Base-by-base conservation (phyloP, 2,797 vertebrate genomes). In the Molossus alvarezi region DNA sequence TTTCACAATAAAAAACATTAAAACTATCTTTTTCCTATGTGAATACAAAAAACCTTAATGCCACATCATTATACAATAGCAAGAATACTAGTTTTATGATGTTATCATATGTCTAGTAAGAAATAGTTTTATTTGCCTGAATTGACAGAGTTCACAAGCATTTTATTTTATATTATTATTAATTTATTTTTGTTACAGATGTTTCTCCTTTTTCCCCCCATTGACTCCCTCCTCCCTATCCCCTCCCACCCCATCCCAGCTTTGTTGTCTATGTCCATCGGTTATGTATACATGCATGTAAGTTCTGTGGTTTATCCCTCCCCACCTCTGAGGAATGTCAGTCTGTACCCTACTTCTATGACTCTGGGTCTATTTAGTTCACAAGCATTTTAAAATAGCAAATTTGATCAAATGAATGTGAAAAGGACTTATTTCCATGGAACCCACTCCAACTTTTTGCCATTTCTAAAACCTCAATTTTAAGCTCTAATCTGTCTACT, bases 381-480 rank as follows among this genome's bases (percentile, higher is more conserved):
- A n/a, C n/a, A n/a, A n/a, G n/a, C n/a, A n/a, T n/a, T n/a, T n/a
- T n/a, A n/a, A 82, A 82, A 82, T 12, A 75, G 29, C 20, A n/a
- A 60, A 65, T 64, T 21, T 69, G 55, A 71, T 79, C 33, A 33
- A 90, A 80, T n/a, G 45, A 77, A 10, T 37, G 23, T 55, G 20
- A 96, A 80, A 91, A 89, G 75, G 12, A 72, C 12, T 33, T 79
- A 67, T 9, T 21, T 58, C 4, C 29, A 58, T 51, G 23, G 25
- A 94, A 86, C 23, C 17, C 17, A 88, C 4, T n/a, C 48, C 18
- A 17, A 73, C 13, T 51, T 83, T 58, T 90, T 90, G 11, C 20
- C n/a, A 27, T 79, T 86, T 79, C 62, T 55, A 65, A 72, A 94
- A 82, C 41, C 23, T 82, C 18, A 94, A 91, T 57, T 85, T 10